These are phyloP conservation scores for Gobionotothen gibberifrons DNA, from an alignment of 2,797 vertebrate genomes.

Conservation along the genomic window DNA sequence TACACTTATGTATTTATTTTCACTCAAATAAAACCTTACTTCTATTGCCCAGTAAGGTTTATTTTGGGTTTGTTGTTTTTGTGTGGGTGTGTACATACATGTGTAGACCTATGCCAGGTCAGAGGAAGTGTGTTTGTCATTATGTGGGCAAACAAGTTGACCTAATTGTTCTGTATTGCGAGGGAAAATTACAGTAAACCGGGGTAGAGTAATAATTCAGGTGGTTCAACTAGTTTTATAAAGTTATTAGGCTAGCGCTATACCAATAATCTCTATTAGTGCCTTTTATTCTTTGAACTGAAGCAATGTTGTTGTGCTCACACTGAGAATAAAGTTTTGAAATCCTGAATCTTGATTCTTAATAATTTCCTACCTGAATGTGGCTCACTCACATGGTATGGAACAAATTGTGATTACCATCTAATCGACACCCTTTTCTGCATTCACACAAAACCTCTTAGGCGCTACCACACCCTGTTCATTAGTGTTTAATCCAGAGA, in stretches of 20 bases:
- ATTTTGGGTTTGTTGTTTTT: conserved; percentile 8
- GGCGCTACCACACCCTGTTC: conserved; percentile 25
- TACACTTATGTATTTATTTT: not conserved
- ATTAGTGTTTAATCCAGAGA: conserved; percentile 12
- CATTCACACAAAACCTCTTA: not conserved
- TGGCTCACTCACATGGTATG: conserved; percentile 11
- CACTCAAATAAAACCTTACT: not conserved
- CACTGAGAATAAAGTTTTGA: no score
- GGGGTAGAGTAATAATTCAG: not conserved
- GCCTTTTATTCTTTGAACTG: no score
- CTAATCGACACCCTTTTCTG: conserved; percentile 1
- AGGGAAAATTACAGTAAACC: conserved; percentile 15
- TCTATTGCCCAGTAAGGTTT: not conserved
- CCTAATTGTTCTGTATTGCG: conserved; percentile 14
- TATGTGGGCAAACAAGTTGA: conserved; percentile 27
- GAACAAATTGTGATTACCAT: not conserved
- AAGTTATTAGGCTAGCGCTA: not conserved
- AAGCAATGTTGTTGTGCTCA: no score
- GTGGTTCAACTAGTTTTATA: not conserved
- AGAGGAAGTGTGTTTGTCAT: conserved; percentile 49
- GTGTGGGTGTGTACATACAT: not conserved
- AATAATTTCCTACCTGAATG: not conserved
- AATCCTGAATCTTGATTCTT: not conserved
- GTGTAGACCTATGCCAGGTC: conserved; percentile 17
- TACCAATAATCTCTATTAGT: not conserved